Evolutionary conservation across 2,888 invertebrate genomes (phyloP).

Genomic region (Eurytoma californica): DNA sequence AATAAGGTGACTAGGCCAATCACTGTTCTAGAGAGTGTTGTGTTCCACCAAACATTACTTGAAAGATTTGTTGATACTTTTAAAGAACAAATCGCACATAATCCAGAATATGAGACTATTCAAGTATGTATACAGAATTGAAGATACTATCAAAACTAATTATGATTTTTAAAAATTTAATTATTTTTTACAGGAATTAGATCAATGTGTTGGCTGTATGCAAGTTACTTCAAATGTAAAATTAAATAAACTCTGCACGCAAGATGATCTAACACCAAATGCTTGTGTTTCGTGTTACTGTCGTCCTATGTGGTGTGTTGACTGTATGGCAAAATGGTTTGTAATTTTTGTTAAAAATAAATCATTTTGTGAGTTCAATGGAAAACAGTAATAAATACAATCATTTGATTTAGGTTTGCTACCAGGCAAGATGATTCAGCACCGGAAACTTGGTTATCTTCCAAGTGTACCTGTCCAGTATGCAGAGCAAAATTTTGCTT

Average conservation of each 20-base stretch:
- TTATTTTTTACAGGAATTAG: constrained; percentile 79
- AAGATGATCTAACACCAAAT: constrained; percentile 71
- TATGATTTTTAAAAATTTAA: too few species aligned
- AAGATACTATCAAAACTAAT: background rate
- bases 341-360: constrained; percentile 44
- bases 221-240: constrained; percentile 87
- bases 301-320: constrained; percentile 92
- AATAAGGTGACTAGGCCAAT: constrained; percentile 83
- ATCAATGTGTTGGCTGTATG: constrained; percentile 94
- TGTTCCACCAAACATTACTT: constrained; percentile 85
- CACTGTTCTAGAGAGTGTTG: constrained; percentile 81
- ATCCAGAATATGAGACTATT: constrained; percentile 80
- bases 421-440: constrained; percentile 84
- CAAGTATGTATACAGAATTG: constrained; percentile 74
- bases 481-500: constrained; percentile 91
- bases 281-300: constrained; percentile 82
- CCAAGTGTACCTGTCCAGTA: constrained; percentile 91
- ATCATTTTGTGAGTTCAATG: constrained; percentile 14
- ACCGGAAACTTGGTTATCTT: constrained; percentile 86
- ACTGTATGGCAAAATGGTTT: constrained; percentile 89
- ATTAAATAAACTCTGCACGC: constrained; percentile 81
- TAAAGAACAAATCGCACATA: constrained; percentile 83
- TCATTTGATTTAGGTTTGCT: constrained; percentile 81
- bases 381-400: constrained; percentile 29
- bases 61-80: constrained; percentile 92